Evolutionary conservation across 2,113 vertebrate genomes (phyloP), one percentile per base, ranked within the genome.

Genomic region (Antigone vipio): DNA sequence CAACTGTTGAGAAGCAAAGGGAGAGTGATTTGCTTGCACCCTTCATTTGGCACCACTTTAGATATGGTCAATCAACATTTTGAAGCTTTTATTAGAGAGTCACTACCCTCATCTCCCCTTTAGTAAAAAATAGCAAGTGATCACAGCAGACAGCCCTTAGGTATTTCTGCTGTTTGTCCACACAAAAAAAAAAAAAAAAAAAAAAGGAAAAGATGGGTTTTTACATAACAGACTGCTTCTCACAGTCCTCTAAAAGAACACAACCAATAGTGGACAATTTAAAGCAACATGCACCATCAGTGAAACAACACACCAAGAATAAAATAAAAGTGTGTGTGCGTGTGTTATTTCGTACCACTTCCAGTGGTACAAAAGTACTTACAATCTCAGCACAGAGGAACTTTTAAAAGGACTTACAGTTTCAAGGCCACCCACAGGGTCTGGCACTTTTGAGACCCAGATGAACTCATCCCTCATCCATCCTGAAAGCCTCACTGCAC

Each of bases 241-340:
- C 19, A 4, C 69, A 69, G 49, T 53, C 34, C 14, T 60, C 45
- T 40, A 52, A 19, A 62, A 67, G 45, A 53, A 71, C 17, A 49
- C 3, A 80, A 19, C 45, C 55, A 53, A 5, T 0, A 64, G 23
- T 8, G 23, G 23, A 38, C 10, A 56, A 42, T 71, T 87, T 66
- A 45, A 87, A 77, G 60, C 42, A 81, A 67, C 22, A 17, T 0
- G 0, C 35, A 55, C 11, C 32, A 34, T 26, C 20, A 40, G 11
- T 21, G 34, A 67, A 52, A 72, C 62, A 67, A 42, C 2, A 23
- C 4, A 32, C 26, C 35, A 23, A 16, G 8, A 30, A 56, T 64
- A 30, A 40, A 5, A 5, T 9, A 6, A 6, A 19, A 5, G 49
- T 11, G 21, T 0, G 5, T 8, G 7, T 11, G 13, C 7, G 4